Percentiles rank a stretch among this genome's conserved stretches.
Evolutionary conservation across 2,888 invertebrate species (phyloP).

Genomic region (Allophyes oxyacanthae): DNA sequence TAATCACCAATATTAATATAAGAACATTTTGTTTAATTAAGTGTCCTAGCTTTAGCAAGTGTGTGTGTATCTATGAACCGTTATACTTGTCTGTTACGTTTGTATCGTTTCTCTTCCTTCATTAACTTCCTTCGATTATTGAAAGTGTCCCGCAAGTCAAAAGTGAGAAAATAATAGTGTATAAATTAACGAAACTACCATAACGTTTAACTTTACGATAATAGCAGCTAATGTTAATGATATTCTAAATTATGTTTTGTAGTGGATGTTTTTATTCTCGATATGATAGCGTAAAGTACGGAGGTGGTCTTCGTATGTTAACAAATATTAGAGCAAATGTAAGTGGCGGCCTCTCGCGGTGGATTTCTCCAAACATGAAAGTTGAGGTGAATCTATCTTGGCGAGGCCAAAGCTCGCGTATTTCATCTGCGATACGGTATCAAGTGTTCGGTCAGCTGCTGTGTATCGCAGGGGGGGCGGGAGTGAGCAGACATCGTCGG

Average conservation of each 20-base stretch:
- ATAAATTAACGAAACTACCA: constrained; percentile 64
- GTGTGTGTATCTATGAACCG: constrained; percentile 43
- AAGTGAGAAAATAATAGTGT: constrained; percentile 74
- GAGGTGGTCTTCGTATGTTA: constrained; percentile 57
- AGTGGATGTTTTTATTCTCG: constrained; percentile 80
- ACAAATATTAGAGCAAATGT: constrained; percentile 55
- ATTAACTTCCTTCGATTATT: constrained; percentile 47
- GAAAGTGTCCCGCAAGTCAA: constrained; percentile 72
- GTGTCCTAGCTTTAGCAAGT: constrained; percentile 46
- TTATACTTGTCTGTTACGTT: constrained; percentile 39
- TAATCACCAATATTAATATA: constrained; percentile 51
- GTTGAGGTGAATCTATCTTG: not conserved
- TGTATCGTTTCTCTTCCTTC: constrained; percentile 33
- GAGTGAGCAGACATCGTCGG: constrained; percentile 56
- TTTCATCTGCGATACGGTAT: not conserved
- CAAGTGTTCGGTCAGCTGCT: not conserved
- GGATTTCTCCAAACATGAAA: constrained; percentile 4
- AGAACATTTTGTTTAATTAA: constrained; percentile 32
- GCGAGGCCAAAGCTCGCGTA: constrained; percentile 15
- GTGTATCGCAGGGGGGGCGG: constrained; percentile 4
- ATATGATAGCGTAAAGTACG: constrained; percentile 65
- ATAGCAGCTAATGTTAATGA: constrained; percentile 67
- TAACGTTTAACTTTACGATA: constrained; percentile 59
- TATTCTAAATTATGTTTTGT: constrained; percentile 85
- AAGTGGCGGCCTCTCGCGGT: constrained; percentile 37